Evolutionary conservation across 2,888 invertebrate species (phyloP).

Genomic region (Dicyrtomina minuta): DNA sequence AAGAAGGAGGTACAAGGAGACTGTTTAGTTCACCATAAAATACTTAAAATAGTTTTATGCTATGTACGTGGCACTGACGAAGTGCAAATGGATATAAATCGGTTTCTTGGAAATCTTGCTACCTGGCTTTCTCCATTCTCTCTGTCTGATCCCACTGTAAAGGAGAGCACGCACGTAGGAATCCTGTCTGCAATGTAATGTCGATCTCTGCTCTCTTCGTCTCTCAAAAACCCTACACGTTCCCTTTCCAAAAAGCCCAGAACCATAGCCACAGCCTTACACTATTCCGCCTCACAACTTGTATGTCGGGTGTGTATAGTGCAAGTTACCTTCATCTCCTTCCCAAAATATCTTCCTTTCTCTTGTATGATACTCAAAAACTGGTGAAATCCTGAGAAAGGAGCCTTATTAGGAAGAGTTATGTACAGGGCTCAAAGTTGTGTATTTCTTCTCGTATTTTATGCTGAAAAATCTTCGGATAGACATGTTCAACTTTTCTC

Average conservation of each 20-base stretch:
- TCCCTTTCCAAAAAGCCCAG: neutral
- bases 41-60: too few relatives aligned
- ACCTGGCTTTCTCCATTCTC: conserved; percentile 21
- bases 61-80: conserved; percentile 9
- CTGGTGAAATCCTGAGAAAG: neutral
- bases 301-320: too few relatives aligned
- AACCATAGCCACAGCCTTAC: too few relatives aligned
- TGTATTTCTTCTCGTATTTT: conserved; percentile 1
- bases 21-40: too few relatives aligned
- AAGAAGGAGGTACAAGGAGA: too few relatives aligned
- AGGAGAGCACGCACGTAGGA: conserved; percentile 21
- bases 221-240: neutral
- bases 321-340: too few relatives aligned
- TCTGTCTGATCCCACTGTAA: conserved; percentile 18
- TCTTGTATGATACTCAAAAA: neutral
- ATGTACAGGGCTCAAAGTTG: neutral
- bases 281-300: too few relatives aligned
- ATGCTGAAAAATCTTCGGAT: neutral
- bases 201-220: too few relatives aligned
- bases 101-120: conserved; percentile 20
- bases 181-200: conserved; percentile 24
- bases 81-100: conserved; percentile 31
- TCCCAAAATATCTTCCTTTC: neutral
- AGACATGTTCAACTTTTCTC: conserved; percentile 9
- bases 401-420: conserved; percentile 1